These are phyloP conservation scores for Hystrix brachyura DNA, from an alignment of 2,113 vertebrate species.

Conservation along the genomic window DNA sequence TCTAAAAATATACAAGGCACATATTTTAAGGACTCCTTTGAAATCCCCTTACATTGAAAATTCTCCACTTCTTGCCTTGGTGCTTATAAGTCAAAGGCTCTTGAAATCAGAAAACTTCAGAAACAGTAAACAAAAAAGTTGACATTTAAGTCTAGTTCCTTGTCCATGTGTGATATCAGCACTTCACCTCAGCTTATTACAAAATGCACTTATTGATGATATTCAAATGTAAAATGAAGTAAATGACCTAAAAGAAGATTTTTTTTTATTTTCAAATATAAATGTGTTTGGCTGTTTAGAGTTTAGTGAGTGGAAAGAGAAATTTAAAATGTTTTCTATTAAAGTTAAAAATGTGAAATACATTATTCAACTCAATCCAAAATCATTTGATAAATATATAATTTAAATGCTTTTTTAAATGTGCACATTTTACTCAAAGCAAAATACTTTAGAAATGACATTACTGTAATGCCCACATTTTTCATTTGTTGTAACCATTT, in stretches of 20 bases:
- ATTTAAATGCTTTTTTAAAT: constrained; percentile 31
- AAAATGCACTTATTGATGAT: not conserved
- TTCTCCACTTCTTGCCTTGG: not conserved
- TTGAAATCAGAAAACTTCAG: constrained; percentile 15
- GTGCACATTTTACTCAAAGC: not conserved
- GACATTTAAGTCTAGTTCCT: not conserved
- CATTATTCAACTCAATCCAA: not conserved
- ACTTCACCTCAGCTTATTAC: not conserved
- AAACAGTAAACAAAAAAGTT: not conserved
- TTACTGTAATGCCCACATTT: not conserved
- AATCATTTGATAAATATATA: constrained; percentile 2
- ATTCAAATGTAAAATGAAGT: not conserved
- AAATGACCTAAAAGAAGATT: not conserved
- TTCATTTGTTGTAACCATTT: constrained; percentile 45
- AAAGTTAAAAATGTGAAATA: constrained; percentile 61
- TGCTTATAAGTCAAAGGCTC: not conserved
- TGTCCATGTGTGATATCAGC: not conserved
- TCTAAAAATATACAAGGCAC: constrained; percentile 13
- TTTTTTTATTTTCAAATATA: constrained; percentile 34
- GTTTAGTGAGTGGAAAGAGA: constrained; percentile 20
- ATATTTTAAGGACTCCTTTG: not conserved
- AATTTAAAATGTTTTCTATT: constrained; percentile 32
- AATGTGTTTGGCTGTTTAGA: not conserved
- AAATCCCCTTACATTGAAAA: constrained; percentile 18
- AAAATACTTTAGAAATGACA: constrained; percentile 41